A percentile compares a stretch with the other conserved stretches of the same genome.
Conservation (phyloP, 2,888 invertebrate genomes). For the Drosophila nr. fundita region DNA sequence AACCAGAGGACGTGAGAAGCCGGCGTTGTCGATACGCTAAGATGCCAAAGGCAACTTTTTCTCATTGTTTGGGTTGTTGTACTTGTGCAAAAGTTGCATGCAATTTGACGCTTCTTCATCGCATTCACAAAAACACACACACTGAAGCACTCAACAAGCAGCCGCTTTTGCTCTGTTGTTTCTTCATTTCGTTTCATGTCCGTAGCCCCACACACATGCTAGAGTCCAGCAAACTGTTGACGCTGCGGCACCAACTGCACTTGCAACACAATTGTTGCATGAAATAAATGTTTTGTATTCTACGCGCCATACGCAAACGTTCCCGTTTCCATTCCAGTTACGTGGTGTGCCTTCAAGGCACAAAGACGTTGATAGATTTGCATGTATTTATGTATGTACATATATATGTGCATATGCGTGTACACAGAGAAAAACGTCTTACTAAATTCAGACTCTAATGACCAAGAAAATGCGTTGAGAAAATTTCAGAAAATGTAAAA, state of each 20-base stretch:
- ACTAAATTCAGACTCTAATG: neutral
- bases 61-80: slow-evolving; percentile 11
- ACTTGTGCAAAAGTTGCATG: slow-evolving; percentile 43
- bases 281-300: slow-evolving; percentile 70
- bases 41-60: slow-evolving; percentile 41
- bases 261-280: slow-evolving; percentile 75
- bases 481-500: neutral
- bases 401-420: neutral
- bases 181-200: slow-evolving; percentile 28
- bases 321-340: slow-evolving; percentile 10
- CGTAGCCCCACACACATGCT: slow-evolving; percentile 8
- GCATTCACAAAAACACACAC: slow-evolving; percentile 1
- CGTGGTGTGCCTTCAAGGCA: slow-evolving; percentile 43
- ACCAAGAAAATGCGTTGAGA: neutral
- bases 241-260: slow-evolving; percentile 35
- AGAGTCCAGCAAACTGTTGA: slow-evolving; percentile 27
- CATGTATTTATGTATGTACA: slow-evolving; percentile 26
- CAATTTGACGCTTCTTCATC: slow-evolving; percentile 36
- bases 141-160: slow-evolving; percentile 4
- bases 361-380: slow-evolving; percentile 74
- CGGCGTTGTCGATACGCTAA: slow-evolving; percentile 51
- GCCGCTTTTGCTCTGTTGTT: slow-evolving; percentile 29
- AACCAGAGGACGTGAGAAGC: slow-evolving; percentile 11
- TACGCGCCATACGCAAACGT: slow-evolving; percentile 21
- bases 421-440: neutral